Percentiles rank a stretch among this genome's conserved stretches.
Evolutionary conservation across 2,797 vertebrate genomes (phyloP).

Genomic region (Tenualosa ilisha): DNA sequence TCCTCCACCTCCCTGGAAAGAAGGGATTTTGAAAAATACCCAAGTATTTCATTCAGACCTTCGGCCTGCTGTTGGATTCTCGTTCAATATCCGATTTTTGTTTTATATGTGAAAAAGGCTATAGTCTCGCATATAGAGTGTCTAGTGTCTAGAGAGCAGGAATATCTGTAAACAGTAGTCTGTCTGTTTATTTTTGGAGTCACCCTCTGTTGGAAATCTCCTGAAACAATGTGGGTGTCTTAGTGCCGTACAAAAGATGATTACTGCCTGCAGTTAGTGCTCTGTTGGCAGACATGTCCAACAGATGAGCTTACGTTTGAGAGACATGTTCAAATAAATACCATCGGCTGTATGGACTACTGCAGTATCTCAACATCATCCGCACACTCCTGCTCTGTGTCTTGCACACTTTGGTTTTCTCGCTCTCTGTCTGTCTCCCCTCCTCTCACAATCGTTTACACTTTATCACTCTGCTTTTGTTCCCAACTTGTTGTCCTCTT

Average conservation of each 20-base stretch:
- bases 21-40: no score
- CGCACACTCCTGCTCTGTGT: not conserved
- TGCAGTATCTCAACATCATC: not conserved
- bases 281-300: conserved; percentile 1
- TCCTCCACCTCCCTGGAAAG: not conserved
- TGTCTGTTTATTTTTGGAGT: not conserved
- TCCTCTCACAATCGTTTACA: not conserved
- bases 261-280: not conserved
- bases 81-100: no score
- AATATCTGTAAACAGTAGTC: conserved; percentile 10
- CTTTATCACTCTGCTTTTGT: not conserved
- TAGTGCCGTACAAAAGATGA: not conserved
- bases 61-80: no score
- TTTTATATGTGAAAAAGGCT: no score
- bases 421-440: not conserved
- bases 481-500: not conserved
- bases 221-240: conserved; percentile 2
- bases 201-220: not conserved
- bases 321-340: conserved; percentile 13
- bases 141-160: not conserved
- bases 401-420: not conserved
- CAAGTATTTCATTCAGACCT: no score
- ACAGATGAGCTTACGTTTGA: not conserved
- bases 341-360: not conserved
- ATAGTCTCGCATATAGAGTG: not conserved